Evolutionary conservation across 2,888 invertebrate genomes (phyloP).

Genomic region (Lasioglossum calceatum): DNA sequence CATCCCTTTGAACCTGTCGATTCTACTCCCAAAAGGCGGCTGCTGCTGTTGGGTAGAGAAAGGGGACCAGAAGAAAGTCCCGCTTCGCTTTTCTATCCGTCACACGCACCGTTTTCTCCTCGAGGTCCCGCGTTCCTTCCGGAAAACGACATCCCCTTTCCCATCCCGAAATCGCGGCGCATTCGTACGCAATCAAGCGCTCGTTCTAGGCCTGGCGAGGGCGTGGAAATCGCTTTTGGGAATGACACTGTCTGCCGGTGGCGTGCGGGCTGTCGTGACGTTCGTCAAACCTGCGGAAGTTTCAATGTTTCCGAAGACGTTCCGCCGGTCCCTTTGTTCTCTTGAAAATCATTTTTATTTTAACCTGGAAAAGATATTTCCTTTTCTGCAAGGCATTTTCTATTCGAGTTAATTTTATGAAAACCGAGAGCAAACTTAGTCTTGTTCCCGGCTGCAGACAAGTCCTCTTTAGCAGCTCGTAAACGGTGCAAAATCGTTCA

Average conservation of each 20-base stretch:
- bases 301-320: background rate
- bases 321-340: background rate
- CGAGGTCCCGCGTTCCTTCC: conserved; percentile 38
- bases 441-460: background rate
- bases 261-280: background rate
- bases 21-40: conserved; percentile 17
- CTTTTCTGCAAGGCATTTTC: background rate
- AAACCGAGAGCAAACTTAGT: background rate
- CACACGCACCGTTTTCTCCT: conserved; percentile 36
- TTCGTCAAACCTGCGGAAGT: background rate
- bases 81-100: conserved; percentile 25
- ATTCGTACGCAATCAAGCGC: conserved; percentile 77
- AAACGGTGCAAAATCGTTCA: background rate
- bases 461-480: background rate
- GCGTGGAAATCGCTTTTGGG: conserved; percentile 8
- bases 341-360: background rate
- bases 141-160: conserved; percentile 55
- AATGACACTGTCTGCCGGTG: background rate
- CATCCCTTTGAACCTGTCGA: conserved; percentile 68
- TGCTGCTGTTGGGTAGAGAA: background rate
- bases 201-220: conserved; percentile 65
- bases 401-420: background rate
- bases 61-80: conserved; percentile 8
- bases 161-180: conserved; percentile 72
- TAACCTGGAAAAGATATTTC: background rate